Evolutionary conservation across 2,113 vertebrate species (phyloP).

Genomic region (Anser brachyrhynchus): DNA sequence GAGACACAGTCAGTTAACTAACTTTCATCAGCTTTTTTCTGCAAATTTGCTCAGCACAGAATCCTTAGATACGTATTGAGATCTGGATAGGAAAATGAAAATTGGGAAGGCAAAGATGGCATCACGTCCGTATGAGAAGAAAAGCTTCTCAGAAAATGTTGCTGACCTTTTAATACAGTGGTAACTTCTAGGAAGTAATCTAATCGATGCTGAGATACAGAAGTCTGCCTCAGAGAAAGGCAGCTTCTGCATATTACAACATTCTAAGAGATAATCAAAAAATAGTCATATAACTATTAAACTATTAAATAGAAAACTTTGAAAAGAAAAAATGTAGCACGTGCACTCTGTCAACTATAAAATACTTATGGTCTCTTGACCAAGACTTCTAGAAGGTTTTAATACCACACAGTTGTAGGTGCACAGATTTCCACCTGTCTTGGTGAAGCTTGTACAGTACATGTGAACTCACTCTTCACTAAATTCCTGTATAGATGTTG

Average conservation of each 20-base stretch:
- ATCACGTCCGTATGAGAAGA: neutral
- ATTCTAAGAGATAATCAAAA: neutral
- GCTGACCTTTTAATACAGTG: neutral
- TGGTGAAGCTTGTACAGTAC: neutral
- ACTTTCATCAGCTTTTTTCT: neutral
- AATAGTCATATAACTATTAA: neutral
- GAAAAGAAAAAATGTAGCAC: neutral
- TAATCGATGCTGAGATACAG: neutral
- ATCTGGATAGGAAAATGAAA: constrained; percentile 30
- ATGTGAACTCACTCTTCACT: neutral
- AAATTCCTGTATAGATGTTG: neutral
- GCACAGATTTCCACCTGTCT: neutral
- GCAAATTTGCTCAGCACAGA: neutral
- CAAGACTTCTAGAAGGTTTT: neutral
- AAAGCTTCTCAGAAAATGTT: neutral
- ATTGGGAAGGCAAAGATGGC: neutral
- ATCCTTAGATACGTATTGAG: neutral
- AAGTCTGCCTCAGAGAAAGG: neutral
- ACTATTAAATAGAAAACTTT: neutral
- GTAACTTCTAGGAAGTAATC: neutral
- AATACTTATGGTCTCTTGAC: neutral
- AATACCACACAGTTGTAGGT: neutral
- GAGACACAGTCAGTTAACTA: neutral
- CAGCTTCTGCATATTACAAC: neutral
- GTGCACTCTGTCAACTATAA: neutral